A percentile compares a stretch with the other conserved stretches of the same genome.
phyloP scores from a whole-genome alignment of 2,113 vertebrate genomes.

The Embiotoca jacksoni region DNA sequence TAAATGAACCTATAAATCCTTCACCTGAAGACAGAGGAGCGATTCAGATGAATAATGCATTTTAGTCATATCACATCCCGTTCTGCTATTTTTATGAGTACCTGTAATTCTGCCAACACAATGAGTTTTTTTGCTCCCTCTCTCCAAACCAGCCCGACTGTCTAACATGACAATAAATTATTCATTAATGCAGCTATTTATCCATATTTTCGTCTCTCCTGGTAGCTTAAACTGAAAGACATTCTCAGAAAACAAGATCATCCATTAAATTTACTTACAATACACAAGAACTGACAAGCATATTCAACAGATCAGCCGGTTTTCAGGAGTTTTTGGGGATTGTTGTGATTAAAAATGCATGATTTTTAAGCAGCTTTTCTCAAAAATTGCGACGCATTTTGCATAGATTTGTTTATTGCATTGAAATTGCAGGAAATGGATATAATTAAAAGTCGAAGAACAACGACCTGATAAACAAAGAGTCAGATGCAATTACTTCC shows the following conservation, averaged over 20 bases:
- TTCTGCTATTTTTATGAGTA: constrained; percentile 69
- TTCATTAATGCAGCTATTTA: constrained; percentile 58
- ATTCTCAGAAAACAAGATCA: constrained; percentile 33
- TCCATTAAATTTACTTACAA: constrained; percentile 31
- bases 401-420: too few species aligned
- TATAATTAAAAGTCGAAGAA: too few species aligned
- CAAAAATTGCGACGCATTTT: too few species aligned
- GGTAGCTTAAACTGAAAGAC: constrained; percentile 37
- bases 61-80: constrained; percentile 63
- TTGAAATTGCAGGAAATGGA: too few species aligned
- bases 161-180: constrained; percentile 55
- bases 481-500: too few species aligned
- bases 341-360: too few species aligned
- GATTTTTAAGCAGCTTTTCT: too few species aligned
- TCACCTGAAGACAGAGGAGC: constrained; percentile 67
- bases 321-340: too few species aligned
- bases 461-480: too few species aligned
- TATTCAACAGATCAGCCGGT: constrained; percentile 13
- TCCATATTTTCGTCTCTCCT: constrained; percentile 39
- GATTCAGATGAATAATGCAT: constrained; percentile 75
- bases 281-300: constrained; percentile 22
- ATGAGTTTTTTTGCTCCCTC: constrained; percentile 35
- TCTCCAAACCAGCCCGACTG: constrained; percentile 39
- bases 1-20: constrained; percentile 76
- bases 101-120: constrained; percentile 71